Base-by-base conservation (phyloP, 2,113 vertebrate genomes). In the Sarotherodon lohbergeri region DNA sequence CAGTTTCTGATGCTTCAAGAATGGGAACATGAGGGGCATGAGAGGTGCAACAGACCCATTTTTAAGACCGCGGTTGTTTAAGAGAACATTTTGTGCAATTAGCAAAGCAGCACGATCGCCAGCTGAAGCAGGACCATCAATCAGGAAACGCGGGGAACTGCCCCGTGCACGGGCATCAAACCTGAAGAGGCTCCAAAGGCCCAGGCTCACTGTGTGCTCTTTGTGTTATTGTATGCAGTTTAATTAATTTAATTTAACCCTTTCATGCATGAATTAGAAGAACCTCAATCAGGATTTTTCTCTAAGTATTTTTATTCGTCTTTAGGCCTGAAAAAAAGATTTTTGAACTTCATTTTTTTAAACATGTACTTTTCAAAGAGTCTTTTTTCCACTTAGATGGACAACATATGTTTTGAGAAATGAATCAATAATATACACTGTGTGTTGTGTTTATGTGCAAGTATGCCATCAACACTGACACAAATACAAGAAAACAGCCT, bases 171-270 rank as follows among this genome's bases (percentile, higher is more conserved):
- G 7, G 36, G 36, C 39, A 27, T 73, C 66, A 46, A 46, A 0
- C 39, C 66, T 2, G 36, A 43, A 66, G 61, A 32, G 6, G 6
- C 24, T 27, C 22, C 0, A 2, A 13, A 50, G 17, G 14, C 54
- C 27, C 24, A 4, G 17, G 29, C 19, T 10, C 9, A 17, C 52
- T 17, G 34, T 80, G 79, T 46, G 13, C 41, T 10, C 68, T 46
- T 43, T 46, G 22, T 73, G 13, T 27, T 73, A 27, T 46, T 73
- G 39, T 7, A 73, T 46, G 68, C 8, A 46, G 22, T 46, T 27
- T 46, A 46, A 73, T 73, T 0, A 0, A 24, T 43, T 71, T 14
- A 24, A 43, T 71, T n/a, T 7, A 66, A 66, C 1, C 59, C 32
- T 63, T 63, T 63, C 59, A 4, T 9, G 59, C 32, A 0, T 19